Evolutionary conservation across 1,140 invertebrate species (phyloP).

Genomic region (Vollenhovia emeryi): DNA sequence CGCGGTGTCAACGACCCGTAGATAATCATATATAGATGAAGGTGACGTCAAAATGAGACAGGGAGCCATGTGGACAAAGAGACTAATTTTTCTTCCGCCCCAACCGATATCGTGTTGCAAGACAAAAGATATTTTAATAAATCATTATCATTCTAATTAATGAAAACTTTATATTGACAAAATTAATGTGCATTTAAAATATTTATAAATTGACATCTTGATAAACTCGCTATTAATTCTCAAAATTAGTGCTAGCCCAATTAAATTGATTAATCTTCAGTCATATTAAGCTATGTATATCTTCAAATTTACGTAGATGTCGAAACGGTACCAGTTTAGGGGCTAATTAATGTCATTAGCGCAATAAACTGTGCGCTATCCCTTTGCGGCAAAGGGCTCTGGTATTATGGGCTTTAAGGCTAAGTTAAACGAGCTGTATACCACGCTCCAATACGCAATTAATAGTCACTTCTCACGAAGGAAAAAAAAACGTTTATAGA

Average conservation of each 20-base stretch:
- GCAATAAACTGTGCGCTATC: neutral
- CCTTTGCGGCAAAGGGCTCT: slow-evolving; percentile 3
- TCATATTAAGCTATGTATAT: neutral
- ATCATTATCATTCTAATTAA: neutral
- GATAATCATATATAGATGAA: slow-evolving; percentile 52
- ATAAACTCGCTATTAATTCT: neutral
- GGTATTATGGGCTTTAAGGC: slow-evolving; percentile 1
- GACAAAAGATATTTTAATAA: neutral
- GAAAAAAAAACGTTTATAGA: slow-evolving; percentile 7
- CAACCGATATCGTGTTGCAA: neutral
- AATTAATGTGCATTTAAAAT: neutral
- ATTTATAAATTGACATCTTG: neutral
- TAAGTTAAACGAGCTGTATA: slow-evolving; percentile 25
- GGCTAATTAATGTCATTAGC: slow-evolving; percentile 29
- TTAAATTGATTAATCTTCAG: slow-evolving; percentile 2
- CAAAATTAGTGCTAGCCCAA: neutral
- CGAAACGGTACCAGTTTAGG: slow-evolving; percentile 4
- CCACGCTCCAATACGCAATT: slow-evolving; percentile 41
- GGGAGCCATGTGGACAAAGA: neutral
- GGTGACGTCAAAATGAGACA: slow-evolving; percentile 1
- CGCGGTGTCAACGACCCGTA: slow-evolving; percentile 46
- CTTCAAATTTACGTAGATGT: neutral
- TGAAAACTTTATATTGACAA: neutral
- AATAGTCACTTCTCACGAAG: slow-evolving; percentile 1
- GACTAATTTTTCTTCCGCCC: neutral